A percentile compares a stretch with the other conserved stretches of the same genome.
phyloP scores from a whole-genome alignment of 2,113 vertebrate genomes.

The Actenoides hombroni region DNA sequence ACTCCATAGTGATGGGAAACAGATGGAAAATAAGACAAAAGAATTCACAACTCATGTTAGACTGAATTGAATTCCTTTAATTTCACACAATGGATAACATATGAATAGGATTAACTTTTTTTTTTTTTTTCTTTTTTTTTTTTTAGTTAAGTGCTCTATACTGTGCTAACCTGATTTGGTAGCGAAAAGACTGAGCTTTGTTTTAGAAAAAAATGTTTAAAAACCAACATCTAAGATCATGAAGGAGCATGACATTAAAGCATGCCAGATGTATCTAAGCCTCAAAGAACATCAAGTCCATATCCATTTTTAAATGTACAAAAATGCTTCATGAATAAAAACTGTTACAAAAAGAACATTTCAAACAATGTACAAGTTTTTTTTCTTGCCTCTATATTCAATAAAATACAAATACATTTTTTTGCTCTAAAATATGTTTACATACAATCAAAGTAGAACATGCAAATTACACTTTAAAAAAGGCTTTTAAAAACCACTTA shows the following conservation, averaged over 20 bases:
- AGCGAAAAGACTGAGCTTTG: constrained; percentile 96
- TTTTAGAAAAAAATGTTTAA: constrained; percentile 90
- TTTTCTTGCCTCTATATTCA: constrained; percentile 94
- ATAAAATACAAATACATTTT: constrained; percentile 97
- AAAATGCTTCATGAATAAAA: constrained; percentile 99
- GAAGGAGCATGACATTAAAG: constrained; percentile 97
- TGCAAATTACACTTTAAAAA: constrained; percentile 97
- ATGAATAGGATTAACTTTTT: constrained; percentile 97
- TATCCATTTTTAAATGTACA: constrained; percentile 95
- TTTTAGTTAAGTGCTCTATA: constrained; percentile 96
- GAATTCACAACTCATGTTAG: constrained; percentile 82
- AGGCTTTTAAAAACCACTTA: constrained; percentile 97
- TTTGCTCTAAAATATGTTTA: constrained; percentile 99
- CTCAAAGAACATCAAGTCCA: constrained; percentile 84
- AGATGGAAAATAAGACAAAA: constrained; percentile 84
- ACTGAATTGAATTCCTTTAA: constrained; percentile 91
- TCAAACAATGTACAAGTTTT: constrained; percentile 99
- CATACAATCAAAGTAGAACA: constrained; percentile 99
- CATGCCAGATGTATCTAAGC: constrained; percentile 92
- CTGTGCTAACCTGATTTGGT: constrained; percentile 95
- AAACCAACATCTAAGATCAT: constrained; percentile 97
- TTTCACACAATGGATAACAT: constrained; percentile 99
- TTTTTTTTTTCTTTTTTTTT: constrained; percentile 88
- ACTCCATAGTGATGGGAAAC: constrained; percentile 77
- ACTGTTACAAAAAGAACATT: constrained; percentile 99